Evolutionary conservation across 2,888 invertebrate species (phyloP).

Genomic region (Bruchidius siliquastri): DNA sequence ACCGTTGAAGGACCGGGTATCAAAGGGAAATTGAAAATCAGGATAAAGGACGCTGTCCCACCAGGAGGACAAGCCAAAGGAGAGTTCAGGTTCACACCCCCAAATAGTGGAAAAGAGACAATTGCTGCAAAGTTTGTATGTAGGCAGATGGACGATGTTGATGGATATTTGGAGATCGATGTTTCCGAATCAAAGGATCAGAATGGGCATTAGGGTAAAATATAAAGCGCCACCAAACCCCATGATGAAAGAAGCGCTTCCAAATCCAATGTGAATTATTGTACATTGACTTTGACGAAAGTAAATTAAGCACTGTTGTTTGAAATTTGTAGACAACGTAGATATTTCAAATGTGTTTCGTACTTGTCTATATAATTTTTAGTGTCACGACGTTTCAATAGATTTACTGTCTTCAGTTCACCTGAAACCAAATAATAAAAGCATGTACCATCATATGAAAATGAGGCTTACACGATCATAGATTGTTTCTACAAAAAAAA

Average conservation of each 20-base stretch:
- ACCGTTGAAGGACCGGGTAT: slow-evolving; percentile 79
- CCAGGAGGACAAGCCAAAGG: slow-evolving; percentile 65
- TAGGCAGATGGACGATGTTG: slow-evolving; percentile 83
- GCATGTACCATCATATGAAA: no score
- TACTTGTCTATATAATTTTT: no score
- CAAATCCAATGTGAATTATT: no score
- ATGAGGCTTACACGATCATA: no score
- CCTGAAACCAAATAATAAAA: no score
- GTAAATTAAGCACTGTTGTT: not conserved
- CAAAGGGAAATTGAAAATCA: slow-evolving; percentile 66
- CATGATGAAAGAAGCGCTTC: no score
- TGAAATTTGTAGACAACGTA: no score
- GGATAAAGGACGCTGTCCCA: slow-evolving; percentile 58
- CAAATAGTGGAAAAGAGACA: slow-evolving; percentile 73
- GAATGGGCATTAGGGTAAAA: slow-evolving; percentile 13
- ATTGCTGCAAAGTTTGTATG: slow-evolving; percentile 84
- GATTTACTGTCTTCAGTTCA: no score
- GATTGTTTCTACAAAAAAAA: no score
- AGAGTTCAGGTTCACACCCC: slow-evolving; percentile 69
- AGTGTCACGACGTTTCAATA: no score
- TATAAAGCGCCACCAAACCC: not conserved
- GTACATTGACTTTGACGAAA: not conserved
- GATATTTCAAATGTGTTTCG: no score
- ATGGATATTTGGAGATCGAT: slow-evolving; percentile 77
- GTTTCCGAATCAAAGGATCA: slow-evolving; percentile 50